Conservation (phyloP, 2,797 vertebrate species). For the Xenopus petersii region DNA sequence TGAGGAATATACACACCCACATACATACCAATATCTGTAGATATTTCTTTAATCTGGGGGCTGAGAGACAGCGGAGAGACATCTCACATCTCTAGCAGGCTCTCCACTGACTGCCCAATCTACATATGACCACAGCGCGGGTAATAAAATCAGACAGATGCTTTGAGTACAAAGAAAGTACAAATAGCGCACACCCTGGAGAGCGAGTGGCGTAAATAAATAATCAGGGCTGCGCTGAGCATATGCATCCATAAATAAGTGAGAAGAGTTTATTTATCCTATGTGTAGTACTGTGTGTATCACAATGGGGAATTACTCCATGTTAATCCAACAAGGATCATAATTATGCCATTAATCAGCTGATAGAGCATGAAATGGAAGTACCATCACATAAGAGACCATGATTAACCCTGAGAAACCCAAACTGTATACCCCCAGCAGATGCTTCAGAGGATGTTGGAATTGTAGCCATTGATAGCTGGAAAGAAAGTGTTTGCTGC, state of each 20-base stretch:
- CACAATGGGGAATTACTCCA: conserved; percentile 26
- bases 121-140: background rate
- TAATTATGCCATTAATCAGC: conserved; percentile 25
- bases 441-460: too few species aligned
- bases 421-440: too few species aligned
- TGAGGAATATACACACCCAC: too few species aligned
- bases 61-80: too few species aligned
- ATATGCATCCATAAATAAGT: conserved; percentile 83
- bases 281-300: background rate
- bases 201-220: conserved; percentile 74
- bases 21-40: too few species aligned
- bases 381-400: too few species aligned
- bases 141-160: conserved; percentile 54
- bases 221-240: conserved; percentile 75
- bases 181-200: conserved; percentile 57
- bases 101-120: background rate
- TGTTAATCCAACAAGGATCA: conserved; percentile 16
- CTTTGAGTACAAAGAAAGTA: conserved; percentile 54
- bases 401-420: too few species aligned
- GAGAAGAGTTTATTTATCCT: conserved; percentile 68
- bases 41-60: too few species aligned
- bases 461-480: too few species aligned
- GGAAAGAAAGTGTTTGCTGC: too few species aligned
- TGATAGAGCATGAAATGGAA: background rate
- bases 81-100: too few species aligned